A percentile compares a stretch with the other conserved stretches of the same genome.
Conservation (phyloP, 2,797 vertebrate genomes). For the Masticophis lateralis region DNA sequence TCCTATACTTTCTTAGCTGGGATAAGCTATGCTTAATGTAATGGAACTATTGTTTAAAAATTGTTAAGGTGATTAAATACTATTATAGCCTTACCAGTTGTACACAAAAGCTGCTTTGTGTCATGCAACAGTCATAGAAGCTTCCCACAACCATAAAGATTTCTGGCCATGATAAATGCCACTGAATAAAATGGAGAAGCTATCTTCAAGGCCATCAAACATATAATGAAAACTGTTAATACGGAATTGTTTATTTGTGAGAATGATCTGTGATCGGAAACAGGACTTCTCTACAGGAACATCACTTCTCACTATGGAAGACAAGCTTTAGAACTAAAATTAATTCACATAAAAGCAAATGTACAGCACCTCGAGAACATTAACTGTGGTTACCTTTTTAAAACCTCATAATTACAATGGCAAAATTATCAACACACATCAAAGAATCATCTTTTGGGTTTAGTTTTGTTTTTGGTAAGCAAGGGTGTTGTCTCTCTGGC, state of each 20-base stretch:
- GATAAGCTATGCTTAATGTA: neutral
- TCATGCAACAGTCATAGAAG: neutral
- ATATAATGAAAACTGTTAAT: constrained; percentile 6
- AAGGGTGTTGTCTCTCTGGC: neutral
- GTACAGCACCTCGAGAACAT: neutral
- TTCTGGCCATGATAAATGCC: constrained; percentile 40
- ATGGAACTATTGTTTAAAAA: neutral
- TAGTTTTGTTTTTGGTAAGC: neutral
- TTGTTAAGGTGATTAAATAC: neutral
- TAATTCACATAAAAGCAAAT: neutral
- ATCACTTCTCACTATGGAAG: neutral
- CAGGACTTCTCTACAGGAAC: neutral
- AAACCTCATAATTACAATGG: neutral
- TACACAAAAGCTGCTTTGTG: neutral
- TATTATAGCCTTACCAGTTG: neutral
- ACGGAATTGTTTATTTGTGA: neutral
- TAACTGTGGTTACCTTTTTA: neutral
- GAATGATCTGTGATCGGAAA: neutral
- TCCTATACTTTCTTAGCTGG: neutral
- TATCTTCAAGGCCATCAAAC: constrained; percentile 32
- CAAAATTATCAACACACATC: neutral
- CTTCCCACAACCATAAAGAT: constrained; percentile 23
- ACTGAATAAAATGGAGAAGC: constrained; percentile 19
- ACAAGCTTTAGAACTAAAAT: neutral
- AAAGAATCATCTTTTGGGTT: neutral